phyloP scores from a whole-genome alignment of 1,140 invertebrate species.

The honey bee (Apis mellifera) region DNA sequence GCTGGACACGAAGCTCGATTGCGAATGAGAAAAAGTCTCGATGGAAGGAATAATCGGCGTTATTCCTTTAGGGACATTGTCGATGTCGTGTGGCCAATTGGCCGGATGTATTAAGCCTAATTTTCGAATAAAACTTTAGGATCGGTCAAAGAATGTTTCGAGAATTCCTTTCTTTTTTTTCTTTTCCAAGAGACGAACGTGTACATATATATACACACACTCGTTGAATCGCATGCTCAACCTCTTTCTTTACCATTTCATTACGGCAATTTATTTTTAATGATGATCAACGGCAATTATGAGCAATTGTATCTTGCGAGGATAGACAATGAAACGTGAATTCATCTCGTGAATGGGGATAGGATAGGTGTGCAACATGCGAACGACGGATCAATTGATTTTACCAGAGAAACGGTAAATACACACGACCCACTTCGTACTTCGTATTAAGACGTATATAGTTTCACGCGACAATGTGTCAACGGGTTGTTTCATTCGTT shows the following conservation, averaged over 20 bases:
- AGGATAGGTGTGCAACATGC: not conserved
- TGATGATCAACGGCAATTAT: conserved; percentile 27
- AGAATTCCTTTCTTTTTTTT: too few relatives aligned
- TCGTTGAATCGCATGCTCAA: not conserved
- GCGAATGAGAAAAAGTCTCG: not conserved
- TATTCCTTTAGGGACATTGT: too few relatives aligned
- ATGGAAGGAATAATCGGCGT: too few relatives aligned
- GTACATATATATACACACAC: too few relatives aligned
- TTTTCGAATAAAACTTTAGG: too few relatives aligned
- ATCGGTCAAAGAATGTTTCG: too few relatives aligned
- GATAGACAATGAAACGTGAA: not conserved
- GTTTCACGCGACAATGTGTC: too few relatives aligned
- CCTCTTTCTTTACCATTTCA: not conserved
- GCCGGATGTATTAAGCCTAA: too few relatives aligned
- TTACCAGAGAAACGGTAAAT: not conserved
- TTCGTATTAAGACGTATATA: too few relatives aligned
- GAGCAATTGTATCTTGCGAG: not conserved
- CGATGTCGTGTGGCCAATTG: too few relatives aligned
- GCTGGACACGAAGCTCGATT: not conserved
- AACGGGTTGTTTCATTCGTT: too few relatives aligned
- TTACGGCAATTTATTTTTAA: conserved; percentile 25
- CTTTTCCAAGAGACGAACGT: not conserved
- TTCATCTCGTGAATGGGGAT: not conserved
- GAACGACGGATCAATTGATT: not conserved
- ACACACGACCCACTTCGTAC: too few relatives aligned